Evolutionary conservation across 2,888 invertebrate genomes (phyloP), one percentile per base, ranked within the genome.

Genomic region (Caenorhabditis sulstoni): DNA sequence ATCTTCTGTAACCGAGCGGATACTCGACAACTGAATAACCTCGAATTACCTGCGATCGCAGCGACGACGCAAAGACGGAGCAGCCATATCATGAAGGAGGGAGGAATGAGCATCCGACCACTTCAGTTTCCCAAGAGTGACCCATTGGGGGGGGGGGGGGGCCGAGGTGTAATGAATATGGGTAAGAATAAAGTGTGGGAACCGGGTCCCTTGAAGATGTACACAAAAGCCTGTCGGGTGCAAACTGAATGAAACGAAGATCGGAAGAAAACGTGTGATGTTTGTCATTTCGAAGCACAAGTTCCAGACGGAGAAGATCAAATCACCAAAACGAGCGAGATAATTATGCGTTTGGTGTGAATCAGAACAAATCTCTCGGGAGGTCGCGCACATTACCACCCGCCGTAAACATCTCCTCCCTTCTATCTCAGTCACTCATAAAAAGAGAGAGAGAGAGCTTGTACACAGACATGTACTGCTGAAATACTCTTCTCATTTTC

Each of bases 141-240:
- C 29, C 52, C 70, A 70, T 62, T 23, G 1, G 4, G 29, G 41
- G 14, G 11, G 16, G 16, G 18, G 14, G 23, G 45, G 70, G 61
- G 70, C 61, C 41, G 45, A 45, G 61, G 58, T 68, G 68, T 53
- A 70, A 70, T 70, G 53, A 61, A 61, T 44, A 61, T 22, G 37
- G 22, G 39, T 39, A 35, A 71, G 62, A 71, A 71, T 71, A 71
- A 71, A 71, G 71, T 71, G 71, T 71, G 71, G 57, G 62, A 71
- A 71, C 18, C 11, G 16, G 18, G 11, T 18, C 29, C 8, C 29
- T 29, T 7, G 29, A 7, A 29, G 4, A 39, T 49, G 62, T 71
- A 57, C 62, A 41, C 52, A 58, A 58, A 58, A 52, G 50, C 52
- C 35, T 49, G 20, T 49, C 37, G n/a, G n/a, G 7, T 29, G 29